Evolutionary conservation across 2,888 invertebrate species (phyloP), one percentile per base, ranked within the genome.

Genomic region (Elegia similella): DNA sequence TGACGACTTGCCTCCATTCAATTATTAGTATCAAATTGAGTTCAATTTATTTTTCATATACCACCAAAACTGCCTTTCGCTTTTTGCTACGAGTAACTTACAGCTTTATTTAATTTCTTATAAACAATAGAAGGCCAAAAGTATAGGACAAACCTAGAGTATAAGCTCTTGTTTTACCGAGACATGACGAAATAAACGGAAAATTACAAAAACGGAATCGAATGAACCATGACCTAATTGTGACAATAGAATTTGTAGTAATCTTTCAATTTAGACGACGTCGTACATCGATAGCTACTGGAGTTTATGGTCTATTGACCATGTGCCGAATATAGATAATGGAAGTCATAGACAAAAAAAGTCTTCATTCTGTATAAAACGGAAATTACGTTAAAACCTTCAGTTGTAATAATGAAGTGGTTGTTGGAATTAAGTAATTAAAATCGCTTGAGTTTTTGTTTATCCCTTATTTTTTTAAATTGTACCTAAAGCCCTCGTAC

Each of bases 201-300:
- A 34, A 50, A 34, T 34, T 1, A 34, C 32, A 50, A 50, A 50
- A 57, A 53, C 34, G 52, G 32, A 46, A 50, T 47, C 17, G 12
- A 43, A 23, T 38, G 15, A 15, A n/a, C 64, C 64, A n/a, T 64
- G 84, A 82, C 84, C 80, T 63, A 70, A 70, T 76, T 78, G 69
- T 62, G 64, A 66, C 70, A 72, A 73, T 72, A 55, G 69, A 72
- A 69, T 78, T 80, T 71, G 76, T 77, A 73, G 73, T 77, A 82
- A 84, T 83, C 80, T 73, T 77, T 70, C 77, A 82, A 82, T 84
- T 81, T 73, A 78, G 44, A 66, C 67, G 67, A 67, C 74, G 42
- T 53, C 59, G 57, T 34, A 38, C 23, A 44, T 34, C 15, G 55
- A 63, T 60, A 44, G 58, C 59, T 59, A 63, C 62, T 68, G 59